Base-by-base conservation (phyloP, 2,113 vertebrate genomes). In the Paracanthobrama guichenoti region DNA sequence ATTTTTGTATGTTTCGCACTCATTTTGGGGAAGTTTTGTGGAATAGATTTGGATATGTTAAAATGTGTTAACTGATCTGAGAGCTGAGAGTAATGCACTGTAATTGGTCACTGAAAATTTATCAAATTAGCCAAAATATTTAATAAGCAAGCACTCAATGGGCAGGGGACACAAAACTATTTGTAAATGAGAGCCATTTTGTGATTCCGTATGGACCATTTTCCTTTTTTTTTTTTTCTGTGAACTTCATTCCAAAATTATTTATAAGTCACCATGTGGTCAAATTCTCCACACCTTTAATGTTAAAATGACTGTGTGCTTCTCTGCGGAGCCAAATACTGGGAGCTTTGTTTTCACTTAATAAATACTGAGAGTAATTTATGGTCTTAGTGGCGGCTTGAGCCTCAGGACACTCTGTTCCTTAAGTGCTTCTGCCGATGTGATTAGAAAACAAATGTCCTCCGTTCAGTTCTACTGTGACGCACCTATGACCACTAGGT, bases 401-500 rank as follows among this genome's bases (percentile, higher is more conserved):
- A 57, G 11, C 60, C 62, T 81, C 62, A 35, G 79, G 18, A 67
- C 79, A 81, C 8, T 3, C 62, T 81, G 60, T 53, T 66, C 62
- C 16, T 66, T 20, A 20, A 14, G 16, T n/a, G 9, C 28, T 64
- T 50, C 18, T 50, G 10, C n/a, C 16, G 1, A 14, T 28, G 79
- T 39, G 79, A 81, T 81, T 66, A 80, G 59, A 80, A 79, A 67
- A 50, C 79, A 57, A 42, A 35, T 50, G 66, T 35, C 67, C 60
- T 80, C 18, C 6, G 6, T 67, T 80, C 18, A n/a, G 42, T 50
- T 66, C 42, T 80, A n/a, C 60, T 67, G 77, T 79, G 77, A 79
- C 55, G 6, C 57, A 62, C n/a, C 39, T 46, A 44, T 64, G 62
- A 67, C 42, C 42, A n/a, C 26, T 66, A 39, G 64, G 55, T 79